A percentile compares a stretch with the other conserved stretches of the same genome.
These are phyloP conservation scores for Choloepus hoffmanni DNA, from an alignment of 2,113 vertebrate genomes.

Conservation along the genomic window DNA sequence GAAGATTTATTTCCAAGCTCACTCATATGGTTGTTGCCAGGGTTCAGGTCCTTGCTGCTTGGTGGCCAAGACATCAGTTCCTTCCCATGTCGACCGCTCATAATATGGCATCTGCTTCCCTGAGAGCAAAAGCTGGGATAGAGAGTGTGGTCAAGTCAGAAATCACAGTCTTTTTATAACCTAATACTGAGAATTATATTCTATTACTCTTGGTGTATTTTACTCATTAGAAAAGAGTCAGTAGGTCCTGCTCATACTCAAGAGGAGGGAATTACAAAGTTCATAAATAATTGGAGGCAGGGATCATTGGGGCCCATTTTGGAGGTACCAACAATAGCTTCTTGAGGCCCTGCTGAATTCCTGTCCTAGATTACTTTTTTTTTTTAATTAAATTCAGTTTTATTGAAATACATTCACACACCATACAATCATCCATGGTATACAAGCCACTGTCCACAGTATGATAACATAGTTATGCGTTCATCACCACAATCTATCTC, in stretches of 20 bases:
- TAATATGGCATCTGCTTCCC: neutral
- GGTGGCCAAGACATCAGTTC: too few species aligned
- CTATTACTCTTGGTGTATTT: conserved; percentile 4
- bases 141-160: neutral
- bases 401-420: too few species aligned
- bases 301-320: neutral
- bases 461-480: too few species aligned
- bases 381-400: too few species aligned
- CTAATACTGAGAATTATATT: neutral
- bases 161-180: too few species aligned
- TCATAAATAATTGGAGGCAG: neutral
- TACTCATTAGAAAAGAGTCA: conserved; percentile 14
- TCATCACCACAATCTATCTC: too few species aligned
- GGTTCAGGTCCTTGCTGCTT: neutral
- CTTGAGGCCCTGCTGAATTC: neutral
- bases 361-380: neutral
- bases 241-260: neutral
- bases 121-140: neutral
- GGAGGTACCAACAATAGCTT: neutral
- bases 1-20: too few species aligned
- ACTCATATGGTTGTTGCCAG: too few species aligned
- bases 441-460: too few species aligned
- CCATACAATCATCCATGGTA: too few species aligned
- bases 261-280: neutral
- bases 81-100: neutral